phyloP scores from a whole-genome alignment of 2,888 invertebrate genomes.

The Chrysodeixis includens region DNA sequence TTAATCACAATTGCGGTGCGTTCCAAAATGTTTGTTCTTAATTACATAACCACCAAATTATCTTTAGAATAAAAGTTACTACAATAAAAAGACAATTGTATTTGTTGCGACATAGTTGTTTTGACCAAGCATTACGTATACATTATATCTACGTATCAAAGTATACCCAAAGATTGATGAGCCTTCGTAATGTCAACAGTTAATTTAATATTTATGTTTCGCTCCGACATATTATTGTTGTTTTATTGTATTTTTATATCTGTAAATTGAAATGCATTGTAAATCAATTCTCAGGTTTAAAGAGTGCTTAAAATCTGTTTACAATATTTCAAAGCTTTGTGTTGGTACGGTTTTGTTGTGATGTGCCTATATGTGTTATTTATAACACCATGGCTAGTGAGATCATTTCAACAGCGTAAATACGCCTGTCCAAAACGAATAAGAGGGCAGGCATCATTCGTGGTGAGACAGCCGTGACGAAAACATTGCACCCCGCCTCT shows the following conservation, averaged over 20 bases:
- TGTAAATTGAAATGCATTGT: constrained; percentile 63
- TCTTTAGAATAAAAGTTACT: constrained; percentile 67
- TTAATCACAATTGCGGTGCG: no score
- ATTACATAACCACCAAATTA: constrained; percentile 52
- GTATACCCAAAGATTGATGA: constrained; percentile 76
- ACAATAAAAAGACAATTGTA: constrained; percentile 78
- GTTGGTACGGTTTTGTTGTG: not conserved
- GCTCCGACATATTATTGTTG: constrained; percentile 57
- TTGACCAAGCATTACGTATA: constrained; percentile 72
- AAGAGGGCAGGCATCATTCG: constrained; percentile 64
- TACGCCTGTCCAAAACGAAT: constrained; percentile 60
- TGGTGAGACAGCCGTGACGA: constrained; percentile 79
- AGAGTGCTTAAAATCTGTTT: constrained; percentile 43
- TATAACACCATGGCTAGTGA: constrained; percentile 40
- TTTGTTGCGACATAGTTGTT: constrained; percentile 68
- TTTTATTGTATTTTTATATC: constrained; percentile 58
- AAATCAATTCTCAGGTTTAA: constrained; percentile 62
- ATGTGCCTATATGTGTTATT: constrained; percentile 3
- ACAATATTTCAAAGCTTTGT: not conserved
- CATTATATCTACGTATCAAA: constrained; percentile 69
- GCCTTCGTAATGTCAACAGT: constrained; percentile 71
- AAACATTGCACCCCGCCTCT: constrained; percentile 78
- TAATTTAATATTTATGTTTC: constrained; percentile 75
- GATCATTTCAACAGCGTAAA: constrained; percentile 56
- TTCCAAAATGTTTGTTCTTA: no score